These are phyloP conservation scores for Vulpes vulpes DNA, from an alignment of 2,113 vertebrate genomes.

Conservation along the genomic window DNA sequence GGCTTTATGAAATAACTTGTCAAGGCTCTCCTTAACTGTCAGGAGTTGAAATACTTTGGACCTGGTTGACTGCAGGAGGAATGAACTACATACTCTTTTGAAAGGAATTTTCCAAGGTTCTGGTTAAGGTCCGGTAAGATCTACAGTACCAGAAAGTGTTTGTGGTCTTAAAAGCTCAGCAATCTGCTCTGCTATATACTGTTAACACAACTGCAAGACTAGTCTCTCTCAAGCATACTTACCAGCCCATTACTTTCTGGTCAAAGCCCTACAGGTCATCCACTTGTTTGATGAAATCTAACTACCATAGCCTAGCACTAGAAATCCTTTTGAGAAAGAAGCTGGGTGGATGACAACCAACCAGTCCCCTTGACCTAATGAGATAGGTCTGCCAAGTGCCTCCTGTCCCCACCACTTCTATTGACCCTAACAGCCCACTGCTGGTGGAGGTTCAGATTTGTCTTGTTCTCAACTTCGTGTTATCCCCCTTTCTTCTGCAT, in stretches of 20 bases:
- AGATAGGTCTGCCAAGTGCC: not conserved
- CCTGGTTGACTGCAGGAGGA: not conserved
- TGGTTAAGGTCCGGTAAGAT: not conserved
- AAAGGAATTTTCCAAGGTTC: not conserved
- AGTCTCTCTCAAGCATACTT: not conserved
- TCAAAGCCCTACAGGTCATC: not conserved
- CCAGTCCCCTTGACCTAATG: not conserved
- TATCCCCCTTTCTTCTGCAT: not conserved
- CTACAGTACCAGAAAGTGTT: not conserved
- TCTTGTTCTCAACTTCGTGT: not conserved
- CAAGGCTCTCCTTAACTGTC: not conserved
- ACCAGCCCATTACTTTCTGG: not conserved
- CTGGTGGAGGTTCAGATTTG: not conserved
- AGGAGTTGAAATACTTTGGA: not conserved
- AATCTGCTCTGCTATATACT: not conserved
- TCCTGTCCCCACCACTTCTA: not conserved
- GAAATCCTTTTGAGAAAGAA: constrained; percentile 21
- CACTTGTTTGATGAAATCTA: not conserved
- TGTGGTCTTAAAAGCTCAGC: not conserved
- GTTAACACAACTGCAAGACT: not conserved
- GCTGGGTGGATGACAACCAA: not conserved
- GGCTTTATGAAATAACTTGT: not conserved
- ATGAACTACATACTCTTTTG: not conserved
- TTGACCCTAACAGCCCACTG: not conserved
- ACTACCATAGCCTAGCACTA: not conserved